These are phyloP conservation scores for Syrphus vitripennis DNA, from an alignment of 2,888 invertebrate genomes.

Conservation along the genomic window DNA sequence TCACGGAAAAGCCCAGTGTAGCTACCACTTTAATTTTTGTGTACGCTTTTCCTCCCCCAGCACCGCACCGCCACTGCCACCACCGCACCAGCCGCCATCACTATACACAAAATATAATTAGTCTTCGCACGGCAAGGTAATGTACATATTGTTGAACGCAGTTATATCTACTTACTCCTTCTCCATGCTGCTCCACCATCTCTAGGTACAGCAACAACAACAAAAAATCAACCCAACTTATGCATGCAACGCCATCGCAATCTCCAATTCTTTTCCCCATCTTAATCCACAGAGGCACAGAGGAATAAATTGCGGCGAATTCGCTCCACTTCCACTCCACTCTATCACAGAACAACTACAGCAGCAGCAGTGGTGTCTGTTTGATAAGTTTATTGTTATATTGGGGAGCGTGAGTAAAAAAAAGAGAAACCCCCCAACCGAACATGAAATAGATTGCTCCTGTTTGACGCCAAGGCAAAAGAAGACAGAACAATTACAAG, in stretches of 20 bases:
- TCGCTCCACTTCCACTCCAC: slow-evolving; percentile 36
- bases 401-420: slow-evolving; percentile 47
- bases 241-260: slow-evolving; percentile 54
- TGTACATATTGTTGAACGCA: slow-evolving; percentile 48
- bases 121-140: slow-evolving; percentile 47
- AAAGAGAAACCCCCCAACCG: slow-evolving; percentile 22
- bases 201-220: background rate
- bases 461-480: background rate
- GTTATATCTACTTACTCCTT: background rate
- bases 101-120: slow-evolving; percentile 59
- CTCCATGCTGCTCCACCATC: background rate
- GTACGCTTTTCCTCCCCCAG: slow-evolving; percentile 6
- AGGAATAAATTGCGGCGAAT: slow-evolving; percentile 51
- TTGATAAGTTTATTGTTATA: background rate
- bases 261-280: slow-evolving; percentile 6
- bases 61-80: slow-evolving; percentile 24
- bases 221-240: background rate
- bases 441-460: slow-evolving; percentile 28
- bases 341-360: background rate
- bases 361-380: background rate
- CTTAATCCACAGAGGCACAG: background rate
- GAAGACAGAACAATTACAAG: slow-evolving; percentile 45
- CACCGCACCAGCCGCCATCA: slow-evolving; percentile 52
- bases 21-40: slow-evolving; percentile 59
- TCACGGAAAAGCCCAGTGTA: slow-evolving; percentile 59